Base-by-base conservation (phyloP, 1,140 invertebrate genomes). In the Pygmarrhopalites habei region DNA sequence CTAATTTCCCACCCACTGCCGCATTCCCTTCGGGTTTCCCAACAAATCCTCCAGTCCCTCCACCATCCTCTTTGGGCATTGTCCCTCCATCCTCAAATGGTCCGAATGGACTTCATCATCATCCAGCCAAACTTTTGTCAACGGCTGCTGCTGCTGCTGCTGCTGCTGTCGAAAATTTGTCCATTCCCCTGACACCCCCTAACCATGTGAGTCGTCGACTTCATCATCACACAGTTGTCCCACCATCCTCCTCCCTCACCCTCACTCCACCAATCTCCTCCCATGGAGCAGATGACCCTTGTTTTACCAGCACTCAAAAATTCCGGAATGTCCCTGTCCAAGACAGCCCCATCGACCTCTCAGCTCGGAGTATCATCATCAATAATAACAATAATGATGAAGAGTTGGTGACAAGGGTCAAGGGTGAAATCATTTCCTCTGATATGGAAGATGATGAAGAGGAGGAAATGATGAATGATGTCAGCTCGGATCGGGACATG, bases 221-320 rank as follows among this genome's bases (percentile, higher is more conserved):
- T 49, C 56, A 19, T 32, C 59, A 56, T 49, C 56, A 19, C 30
- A 46, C 43, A 58, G 53, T 68, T 14, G 67, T 68, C 26, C 67
- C 67, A n/a, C 67, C 67, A 17, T 65, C 67, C 3, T 71, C 69
- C 26, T 68, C 66, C 53, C 56, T 71, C 23, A 71, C 66, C 2
- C 43, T 71, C n/a, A 71, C 69, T 2, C 69, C 69, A 46, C 69
- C 69, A 2, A 71, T 71, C 56, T 68, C 66, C 46, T 61, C 65
- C 43, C 69, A 71, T 60, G 64, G 69, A 28, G 64, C 69, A 15
- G 69, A 71, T 47, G 69, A 68, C 14, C 58, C 55, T 5, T 58
- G 57, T 44, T 56, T 58, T 21, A 26, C 49, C n/a, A 26, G 52
- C 51, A 28, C 15, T 12, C 49, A 60, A 43, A 60, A 65, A 51